phyloP scores from a whole-genome alignment of 2,888 invertebrate species.

The Malacosoma neustria region DNA sequence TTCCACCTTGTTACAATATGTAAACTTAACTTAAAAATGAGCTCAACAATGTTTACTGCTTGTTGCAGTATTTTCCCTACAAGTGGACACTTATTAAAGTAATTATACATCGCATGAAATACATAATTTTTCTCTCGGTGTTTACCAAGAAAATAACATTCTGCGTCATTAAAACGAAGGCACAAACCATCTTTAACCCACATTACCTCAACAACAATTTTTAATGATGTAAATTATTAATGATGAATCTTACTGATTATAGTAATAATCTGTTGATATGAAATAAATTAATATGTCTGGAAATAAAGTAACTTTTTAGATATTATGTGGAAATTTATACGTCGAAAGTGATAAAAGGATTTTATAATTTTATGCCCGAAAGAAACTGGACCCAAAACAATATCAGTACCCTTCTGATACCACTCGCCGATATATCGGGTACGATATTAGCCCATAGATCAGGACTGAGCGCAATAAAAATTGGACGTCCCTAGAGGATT shows the following conservation, averaged over 20 bases:
- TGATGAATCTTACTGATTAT: no score
- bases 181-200: constrained; percentile 30
- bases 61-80: constrained; percentile 13
- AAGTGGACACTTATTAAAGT: constrained; percentile 50
- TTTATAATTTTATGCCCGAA: not conserved
- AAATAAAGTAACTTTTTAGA: no score
- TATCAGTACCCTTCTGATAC: constrained; percentile 43
- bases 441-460: constrained; percentile 61
- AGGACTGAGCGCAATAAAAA: constrained; percentile 66
- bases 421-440: constrained; percentile 46
- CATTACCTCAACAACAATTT: constrained; percentile 43
- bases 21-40: not conserved
- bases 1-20: not conserved
- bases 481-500: constrained; percentile 62
- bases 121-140: constrained; percentile 24
- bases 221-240: constrained; percentile 48
- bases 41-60: not conserved
- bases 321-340: no score
- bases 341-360: not conserved
- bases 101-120: constrained; percentile 47
- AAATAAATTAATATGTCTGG: no score
- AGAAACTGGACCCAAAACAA: constrained; percentile 14
- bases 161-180: constrained; percentile 39
- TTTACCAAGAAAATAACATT: constrained; percentile 48
- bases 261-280: no score